phyloP scores from a whole-genome alignment of 2,113 vertebrate species.

The Ptychochromis oligacanthus region DNA sequence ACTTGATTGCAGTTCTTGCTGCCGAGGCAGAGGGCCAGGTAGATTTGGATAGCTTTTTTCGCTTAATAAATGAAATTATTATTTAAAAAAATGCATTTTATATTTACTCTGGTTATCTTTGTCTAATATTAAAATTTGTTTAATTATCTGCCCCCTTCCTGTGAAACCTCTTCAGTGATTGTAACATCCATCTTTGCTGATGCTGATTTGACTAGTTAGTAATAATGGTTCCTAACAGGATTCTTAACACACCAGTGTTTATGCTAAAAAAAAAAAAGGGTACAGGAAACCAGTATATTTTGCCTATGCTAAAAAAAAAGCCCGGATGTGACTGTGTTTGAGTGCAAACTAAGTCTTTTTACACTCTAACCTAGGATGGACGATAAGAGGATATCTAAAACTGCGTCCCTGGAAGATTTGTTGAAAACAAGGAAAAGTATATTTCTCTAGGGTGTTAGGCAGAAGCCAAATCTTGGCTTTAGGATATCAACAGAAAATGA shows the following conservation, averaged over 20 bases:
- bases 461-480: slow-evolving; percentile 15
- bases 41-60: too few species aligned
- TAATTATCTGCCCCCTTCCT: too few species aligned
- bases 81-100: too few species aligned
- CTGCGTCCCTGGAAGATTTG: slow-evolving; percentile 25
- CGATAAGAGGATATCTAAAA: background rate
- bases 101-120: too few species aligned
- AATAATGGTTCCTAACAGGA: too few species aligned
- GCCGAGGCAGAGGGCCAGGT: too few species aligned
- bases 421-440: slow-evolving; percentile 25
- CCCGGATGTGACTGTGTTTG: background rate
- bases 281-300: background rate
- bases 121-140: too few species aligned
- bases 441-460: slow-evolving; percentile 45
- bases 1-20: too few species aligned
- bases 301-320: background rate
- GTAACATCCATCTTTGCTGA: background rate
- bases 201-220: background rate
- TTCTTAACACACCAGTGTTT: background rate
- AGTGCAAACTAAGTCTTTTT: background rate
- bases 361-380: background rate
- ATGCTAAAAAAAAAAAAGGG: background rate
- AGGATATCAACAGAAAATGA: slow-evolving; percentile 51
- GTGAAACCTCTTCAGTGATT: too few species aligned
- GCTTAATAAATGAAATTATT: too few species aligned